Evolutionary conservation across 2,888 invertebrate species (phyloP).

Genomic region (Pollenia labialis): DNA sequence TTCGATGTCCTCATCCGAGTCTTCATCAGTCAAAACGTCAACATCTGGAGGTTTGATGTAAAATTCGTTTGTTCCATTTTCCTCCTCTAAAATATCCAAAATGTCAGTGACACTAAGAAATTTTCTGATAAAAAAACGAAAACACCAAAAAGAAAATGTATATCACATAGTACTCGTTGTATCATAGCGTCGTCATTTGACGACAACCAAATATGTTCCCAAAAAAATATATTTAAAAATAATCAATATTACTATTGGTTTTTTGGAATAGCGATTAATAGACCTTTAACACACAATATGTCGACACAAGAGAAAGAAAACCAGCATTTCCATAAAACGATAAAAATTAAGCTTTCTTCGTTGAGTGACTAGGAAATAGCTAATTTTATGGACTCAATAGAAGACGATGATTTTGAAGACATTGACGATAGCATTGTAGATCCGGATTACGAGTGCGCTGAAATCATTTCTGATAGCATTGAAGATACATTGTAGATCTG

Average conservation of each 20-base stretch:
- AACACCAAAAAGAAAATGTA: neutral
- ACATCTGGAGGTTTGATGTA: slow-evolving; percentile 9
- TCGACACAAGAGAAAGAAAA: neutral
- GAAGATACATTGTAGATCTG: too few species aligned
- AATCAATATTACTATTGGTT: too few species aligned
- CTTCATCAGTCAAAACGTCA: neutral
- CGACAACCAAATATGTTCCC: neutral
- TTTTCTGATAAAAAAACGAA: neutral
- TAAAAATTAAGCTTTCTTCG: too few species aligned
- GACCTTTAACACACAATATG: neutral
- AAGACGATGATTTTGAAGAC: neutral
- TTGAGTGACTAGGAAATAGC: neutral
- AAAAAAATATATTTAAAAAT: too few species aligned
- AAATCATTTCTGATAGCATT: too few species aligned
- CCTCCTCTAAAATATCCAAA: slow-evolving; percentile 7
- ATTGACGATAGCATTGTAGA: neutral
- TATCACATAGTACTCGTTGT: neutral
- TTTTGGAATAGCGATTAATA: too few species aligned
- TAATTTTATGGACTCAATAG: too few species aligned
- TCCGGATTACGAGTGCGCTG: neutral
- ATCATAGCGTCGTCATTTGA: slow-evolving; percentile 37
- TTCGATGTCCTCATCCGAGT: neutral
- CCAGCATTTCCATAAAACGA: neutral
- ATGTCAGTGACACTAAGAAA: slow-evolving; percentile 2
- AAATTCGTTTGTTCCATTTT: neutral